Conservation (phyloP, 1,140 invertebrate species). For the Cyclargus thomasi region DNA sequence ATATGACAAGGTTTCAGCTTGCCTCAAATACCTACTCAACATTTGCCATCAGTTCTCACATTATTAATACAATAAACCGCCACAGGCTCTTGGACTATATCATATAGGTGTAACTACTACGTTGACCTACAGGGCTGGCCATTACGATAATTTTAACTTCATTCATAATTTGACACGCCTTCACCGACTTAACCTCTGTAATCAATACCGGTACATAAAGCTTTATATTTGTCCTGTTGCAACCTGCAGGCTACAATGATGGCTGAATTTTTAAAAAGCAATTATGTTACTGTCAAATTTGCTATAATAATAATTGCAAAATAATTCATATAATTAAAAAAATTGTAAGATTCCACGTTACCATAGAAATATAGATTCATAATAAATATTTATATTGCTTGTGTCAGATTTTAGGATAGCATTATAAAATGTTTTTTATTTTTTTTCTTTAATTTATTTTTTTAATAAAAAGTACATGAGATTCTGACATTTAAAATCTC, state of each 20-base stretch:
- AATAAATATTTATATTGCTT: too few species aligned
- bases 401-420: too few species aligned
- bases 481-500: too few species aligned
- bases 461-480: too few species aligned
- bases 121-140: neutral
- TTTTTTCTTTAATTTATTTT: too few species aligned
- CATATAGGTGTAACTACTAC: neutral
- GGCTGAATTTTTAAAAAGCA: constrained; percentile 3
- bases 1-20: too few species aligned
- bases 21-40: too few species aligned
- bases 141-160: constrained; percentile 3
- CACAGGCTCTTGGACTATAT: neutral
- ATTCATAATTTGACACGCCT: constrained; percentile 10
- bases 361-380: too few species aligned
- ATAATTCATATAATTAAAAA: neutral
- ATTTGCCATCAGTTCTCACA: too few species aligned
- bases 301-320: neutral
- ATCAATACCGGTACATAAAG: neutral
- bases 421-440: too few species aligned
- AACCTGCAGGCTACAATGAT: neutral
- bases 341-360: too few species aligned
- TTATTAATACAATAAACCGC: neutral
- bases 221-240: neutral
- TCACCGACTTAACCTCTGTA: neutral
- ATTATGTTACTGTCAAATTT: neutral